Evolutionary conservation across 2,888 invertebrate species (phyloP).

Genomic region (Cylindroiulus punctatus): DNA sequence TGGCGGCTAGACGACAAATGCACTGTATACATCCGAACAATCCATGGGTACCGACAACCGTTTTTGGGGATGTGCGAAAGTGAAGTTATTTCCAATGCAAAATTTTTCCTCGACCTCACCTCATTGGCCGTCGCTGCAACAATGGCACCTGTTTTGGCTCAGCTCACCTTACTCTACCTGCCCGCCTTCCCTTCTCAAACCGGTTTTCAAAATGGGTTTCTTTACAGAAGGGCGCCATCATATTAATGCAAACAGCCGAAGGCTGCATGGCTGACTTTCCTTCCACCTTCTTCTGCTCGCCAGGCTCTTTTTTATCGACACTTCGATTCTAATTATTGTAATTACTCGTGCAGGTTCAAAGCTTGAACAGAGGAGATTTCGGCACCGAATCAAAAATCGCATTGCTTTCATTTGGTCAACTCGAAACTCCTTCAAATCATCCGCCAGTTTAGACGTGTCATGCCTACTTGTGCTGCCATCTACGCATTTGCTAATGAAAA

Average conservation of each 20-base stretch:
- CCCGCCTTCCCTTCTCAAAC: neutral
- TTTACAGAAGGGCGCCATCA: neutral
- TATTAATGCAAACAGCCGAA: constrained; percentile 14
- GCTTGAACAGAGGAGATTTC: neutral
- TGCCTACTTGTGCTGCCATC: too few relatives aligned
- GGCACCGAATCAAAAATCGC: neutral
- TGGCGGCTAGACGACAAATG: neutral
- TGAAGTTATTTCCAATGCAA: neutral
- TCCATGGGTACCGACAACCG: neutral
- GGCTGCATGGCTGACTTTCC: constrained; percentile 9
- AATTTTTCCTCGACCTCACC: constrained; percentile 3
- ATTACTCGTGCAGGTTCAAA: neutral
- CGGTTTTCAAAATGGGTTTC: neutral
- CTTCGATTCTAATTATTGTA: neutral
- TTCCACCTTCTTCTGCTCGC: neutral
- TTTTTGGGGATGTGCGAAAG: neutral
- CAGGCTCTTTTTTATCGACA: neutral
- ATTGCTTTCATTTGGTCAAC: too few relatives aligned
- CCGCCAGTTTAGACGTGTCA: too few relatives aligned
- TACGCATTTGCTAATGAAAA: too few relatives aligned
- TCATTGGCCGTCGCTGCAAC: neutral
- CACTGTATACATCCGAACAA: neutral
- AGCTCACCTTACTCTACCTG: neutral
- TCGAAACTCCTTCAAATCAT: too few relatives aligned
- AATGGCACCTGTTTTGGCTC: constrained; percentile 25